Evolutionary conservation across 2,888 invertebrate species (phyloP), one percentile per base, ranked within the genome.

Genomic region (Mesorhabditis spiculigera): DNA sequence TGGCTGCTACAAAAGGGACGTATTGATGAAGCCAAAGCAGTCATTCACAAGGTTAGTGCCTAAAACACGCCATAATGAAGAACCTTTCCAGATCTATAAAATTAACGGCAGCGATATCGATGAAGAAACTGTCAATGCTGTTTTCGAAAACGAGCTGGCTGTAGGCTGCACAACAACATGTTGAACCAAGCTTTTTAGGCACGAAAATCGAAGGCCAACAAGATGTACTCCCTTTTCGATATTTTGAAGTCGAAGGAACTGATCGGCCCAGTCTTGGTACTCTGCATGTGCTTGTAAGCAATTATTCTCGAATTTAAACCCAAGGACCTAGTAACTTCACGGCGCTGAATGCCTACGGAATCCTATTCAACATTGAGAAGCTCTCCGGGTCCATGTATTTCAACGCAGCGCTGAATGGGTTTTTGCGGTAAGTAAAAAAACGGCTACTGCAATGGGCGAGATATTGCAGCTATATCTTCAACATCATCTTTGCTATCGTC

Each of bases 291-390:
- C 8, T 28, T 45, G 41, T 45, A 63, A 8, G 63, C 78, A 43
- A 72, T 28, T 28, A 28, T 28, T 28, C 1, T 28, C 10, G 58
- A 13, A 10, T n/a, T 58, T 58, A n/a, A 13, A n/a, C 3, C 16
- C 64, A 10, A 16, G 8, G 64, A 13, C 67, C 41, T 68, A 78
- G 78, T 43, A 63, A 75, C 61, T 61, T 71, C n/a, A 77, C 78
- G 4, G 72, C 76, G n/a, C 67, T 81, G 13, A 69, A 82, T 43
- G 72, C 72, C 65, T 82, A 82, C 66, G 76, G 78, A 6, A 68
- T 81, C 28, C 68, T 82, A 8, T 81, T 82, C 73, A 81, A 81
- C 67, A 81, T 81, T 78, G 81, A 82, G 63, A 75, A 78, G 44
- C 69, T 81, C 6, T 72, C 75, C 5, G 81, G 81, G 3, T 76